Base-by-base conservation (phyloP, 2,797 vertebrate species). In the Pelodytes ibericus region DNA sequence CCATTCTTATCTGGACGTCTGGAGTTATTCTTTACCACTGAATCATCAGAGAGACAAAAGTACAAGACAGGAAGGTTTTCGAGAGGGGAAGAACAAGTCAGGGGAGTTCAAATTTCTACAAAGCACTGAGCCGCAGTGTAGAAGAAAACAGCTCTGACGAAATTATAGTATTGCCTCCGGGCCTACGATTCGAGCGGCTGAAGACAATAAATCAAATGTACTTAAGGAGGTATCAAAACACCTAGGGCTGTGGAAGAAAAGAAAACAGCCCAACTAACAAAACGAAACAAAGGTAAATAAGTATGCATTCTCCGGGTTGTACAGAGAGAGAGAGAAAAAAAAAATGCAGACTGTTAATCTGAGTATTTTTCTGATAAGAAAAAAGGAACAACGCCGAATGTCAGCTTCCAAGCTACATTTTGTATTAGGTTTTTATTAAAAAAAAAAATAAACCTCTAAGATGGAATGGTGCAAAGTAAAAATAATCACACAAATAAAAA, bases 151-250 rank as follows among this genome's bases (percentile, higher is more conserved):
- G 26, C 58, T 77, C 36, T 71, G 80, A 82, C 72, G 80, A 75
- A 88, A 71, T 68, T 8, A 78, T 78, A 53, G 69, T 80, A 83
- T 79, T 49, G 82, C 62, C 64, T 74, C 80, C 53, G 53, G 80
- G 82, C 71, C 74, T 81, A 41, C n/a, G 76, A 85, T 84, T 80
- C 57, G 29, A 79, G 75, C 68, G 41, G 58, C 69, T 82, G 84
- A 79, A 82, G 80, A 89, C 81, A 84, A 85, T 80, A 88, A 88
- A 88, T 87, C 85, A 90, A 84, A 86, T 79, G 75, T 81, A 83
- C 68, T 90, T 91, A 89, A 88, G 70, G 69, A 87, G 80, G 53
- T 81, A 82, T 80, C 84, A 84, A 88, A 86, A 65, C 76, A 88
- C 83, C 81, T 77, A 83, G 76, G 84, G 85, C 82, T 87, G 87